These are phyloP conservation scores for Timema cristinae DNA, from an alignment of 2,888 invertebrate species.

Conservation along the genomic window DNA sequence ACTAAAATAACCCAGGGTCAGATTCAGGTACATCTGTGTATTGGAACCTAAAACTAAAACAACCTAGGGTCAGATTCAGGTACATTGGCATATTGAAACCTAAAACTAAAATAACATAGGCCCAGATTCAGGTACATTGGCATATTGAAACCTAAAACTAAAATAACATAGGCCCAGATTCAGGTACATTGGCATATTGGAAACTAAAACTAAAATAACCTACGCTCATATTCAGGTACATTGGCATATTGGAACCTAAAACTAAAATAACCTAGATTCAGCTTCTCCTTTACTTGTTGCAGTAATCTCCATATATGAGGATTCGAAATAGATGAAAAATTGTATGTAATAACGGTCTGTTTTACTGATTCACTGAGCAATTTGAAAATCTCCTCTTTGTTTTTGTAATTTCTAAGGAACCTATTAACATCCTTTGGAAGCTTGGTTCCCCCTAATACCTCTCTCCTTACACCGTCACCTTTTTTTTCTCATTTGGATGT, in stretches of 20 bases:
- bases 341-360: background rate
- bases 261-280: too few species aligned
- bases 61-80: conserved; percentile 74
- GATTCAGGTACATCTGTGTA: conserved; percentile 49
- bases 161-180: conserved; percentile 83
- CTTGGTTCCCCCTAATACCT: background rate
- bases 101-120: conserved; percentile 54
- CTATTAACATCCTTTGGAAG: background rate
- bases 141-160: conserved; percentile 45
- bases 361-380: background rate
- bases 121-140: conserved; percentile 59
- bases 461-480: background rate
- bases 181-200: conserved; percentile 34
- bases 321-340: background rate
- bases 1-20: conserved; percentile 64
- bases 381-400: conserved; percentile 6
- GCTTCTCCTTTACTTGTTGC: conserved; percentile 4
- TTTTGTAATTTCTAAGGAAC: conserved; percentile 1
- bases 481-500: conserved; percentile 6
- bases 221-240: conserved; percentile 66
- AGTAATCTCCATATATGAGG: too few species aligned
- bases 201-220: conserved; percentile 46
- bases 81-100: conserved; percentile 27
- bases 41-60: conserved; percentile 64
- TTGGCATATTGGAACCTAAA: conserved; percentile 3